Percentiles rank a stretch among this genome's conserved stretches.
Conservation (phyloP, 2,113 vertebrate genomes). For the Numenius arquata region DNA sequence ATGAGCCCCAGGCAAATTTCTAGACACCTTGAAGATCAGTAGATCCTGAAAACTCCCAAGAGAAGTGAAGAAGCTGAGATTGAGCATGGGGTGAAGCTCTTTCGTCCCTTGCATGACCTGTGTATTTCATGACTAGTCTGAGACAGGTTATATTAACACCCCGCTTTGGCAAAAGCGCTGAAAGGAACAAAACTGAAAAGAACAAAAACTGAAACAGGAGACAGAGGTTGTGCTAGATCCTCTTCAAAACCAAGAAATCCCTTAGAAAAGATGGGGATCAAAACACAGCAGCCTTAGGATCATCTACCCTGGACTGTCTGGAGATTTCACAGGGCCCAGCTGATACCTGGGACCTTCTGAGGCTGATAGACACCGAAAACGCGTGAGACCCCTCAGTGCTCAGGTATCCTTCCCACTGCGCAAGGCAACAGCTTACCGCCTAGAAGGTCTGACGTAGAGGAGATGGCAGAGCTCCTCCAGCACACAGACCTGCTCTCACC, state of each 20-base stretch:
- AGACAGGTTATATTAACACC: not conserved
- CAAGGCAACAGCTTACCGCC: not conserved
- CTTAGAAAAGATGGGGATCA: not conserved
- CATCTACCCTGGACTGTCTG: not conserved
- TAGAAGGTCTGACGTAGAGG: not conserved
- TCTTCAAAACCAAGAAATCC: not conserved
- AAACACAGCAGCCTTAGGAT: not conserved
- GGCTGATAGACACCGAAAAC: accelerated
- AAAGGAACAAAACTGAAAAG: not conserved
- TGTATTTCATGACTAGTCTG: not conserved
- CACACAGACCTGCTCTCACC: not conserved
- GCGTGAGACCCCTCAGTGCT: accelerated
- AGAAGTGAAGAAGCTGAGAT: not conserved
- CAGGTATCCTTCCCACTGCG: not conserved
- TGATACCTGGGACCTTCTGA: not conserved
- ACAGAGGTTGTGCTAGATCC: not conserved
- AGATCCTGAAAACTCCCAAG: not conserved
- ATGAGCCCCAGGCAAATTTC: not conserved
- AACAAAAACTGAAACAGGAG: not conserved
- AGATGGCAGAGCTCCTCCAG: not conserved
- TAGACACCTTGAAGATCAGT: not conserved
- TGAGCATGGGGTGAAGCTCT: not conserved
- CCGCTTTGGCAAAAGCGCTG: not conserved
- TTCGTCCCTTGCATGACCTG: not conserved
- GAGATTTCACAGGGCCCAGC: not conserved